These are phyloP conservation scores for Coilia nasus DNA, from an alignment of 2,797 vertebrate species.

Conservation along the genomic window DNA sequence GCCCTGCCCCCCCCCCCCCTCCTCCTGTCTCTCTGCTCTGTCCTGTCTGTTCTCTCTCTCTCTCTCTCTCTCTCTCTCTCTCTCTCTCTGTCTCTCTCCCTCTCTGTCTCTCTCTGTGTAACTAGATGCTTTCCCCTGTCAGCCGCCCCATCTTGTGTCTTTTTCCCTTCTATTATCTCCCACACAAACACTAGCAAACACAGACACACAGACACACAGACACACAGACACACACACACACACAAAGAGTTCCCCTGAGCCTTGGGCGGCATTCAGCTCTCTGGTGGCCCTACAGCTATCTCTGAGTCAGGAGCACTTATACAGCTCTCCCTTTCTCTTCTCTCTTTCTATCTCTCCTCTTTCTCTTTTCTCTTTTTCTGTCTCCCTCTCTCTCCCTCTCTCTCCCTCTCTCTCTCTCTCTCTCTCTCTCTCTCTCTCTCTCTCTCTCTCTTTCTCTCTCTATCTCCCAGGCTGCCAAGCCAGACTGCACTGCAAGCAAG, in stretches of 20 bases:
- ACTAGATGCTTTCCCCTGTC: constrained; percentile 27
- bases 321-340: neutral
- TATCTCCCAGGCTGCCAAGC: neutral
- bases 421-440: neutral
- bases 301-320: neutral
- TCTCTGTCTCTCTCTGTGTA: too few species aligned
- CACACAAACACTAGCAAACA: neutral
- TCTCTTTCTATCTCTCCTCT: neutral
- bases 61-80: neutral
- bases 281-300: constrained; percentile 4
- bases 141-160: constrained; percentile 26
- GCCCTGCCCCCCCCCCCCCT: neutral
- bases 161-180: neutral
- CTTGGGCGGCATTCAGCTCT: neutral
- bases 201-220: neutral
- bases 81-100: too few species aligned
- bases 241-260: neutral
- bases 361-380: neutral
- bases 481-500: neutral
- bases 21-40: neutral
- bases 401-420: neutral
- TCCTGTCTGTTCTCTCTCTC: neutral
- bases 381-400: neutral
- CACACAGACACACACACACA: constrained; percentile 19
- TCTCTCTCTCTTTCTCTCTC: neutral